These are phyloP conservation scores for Ciconia nigra DNA, from an alignment of 2,797 vertebrate genomes.

Conservation along the genomic window DNA sequence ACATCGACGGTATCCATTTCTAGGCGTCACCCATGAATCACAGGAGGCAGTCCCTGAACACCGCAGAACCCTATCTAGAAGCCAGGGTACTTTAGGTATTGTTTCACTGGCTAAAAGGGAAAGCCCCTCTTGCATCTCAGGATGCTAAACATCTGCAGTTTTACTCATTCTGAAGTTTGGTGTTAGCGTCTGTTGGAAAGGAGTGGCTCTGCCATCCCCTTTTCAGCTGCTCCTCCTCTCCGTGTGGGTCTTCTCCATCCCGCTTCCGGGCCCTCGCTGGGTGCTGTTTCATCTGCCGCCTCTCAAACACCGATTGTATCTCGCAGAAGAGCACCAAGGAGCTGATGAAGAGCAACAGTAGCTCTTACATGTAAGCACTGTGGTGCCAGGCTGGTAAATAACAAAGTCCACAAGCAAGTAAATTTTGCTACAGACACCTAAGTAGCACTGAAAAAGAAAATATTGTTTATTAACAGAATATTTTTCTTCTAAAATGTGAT, in stretches of 20 bases:
- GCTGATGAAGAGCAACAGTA: neutral
- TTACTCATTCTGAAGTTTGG: neutral
- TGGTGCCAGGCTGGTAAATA: neutral
- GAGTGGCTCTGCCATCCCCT: neutral
- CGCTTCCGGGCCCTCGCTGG: neutral
- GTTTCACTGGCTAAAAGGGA: neutral
- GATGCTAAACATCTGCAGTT: neutral
- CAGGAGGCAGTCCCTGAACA: neutral
- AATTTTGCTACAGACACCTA: neutral
- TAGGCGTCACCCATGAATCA: neutral
- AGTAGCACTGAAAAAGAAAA: neutral
- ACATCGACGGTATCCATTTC: rapidly evolving
- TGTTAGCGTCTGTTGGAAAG: neutral
- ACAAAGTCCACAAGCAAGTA: neutral
- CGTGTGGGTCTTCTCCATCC: neutral
- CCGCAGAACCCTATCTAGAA: neutral
- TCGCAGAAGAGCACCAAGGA: neutral
- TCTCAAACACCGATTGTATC: neutral
- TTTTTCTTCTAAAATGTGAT: neutral
- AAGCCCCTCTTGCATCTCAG: neutral
- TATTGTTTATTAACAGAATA: neutral
- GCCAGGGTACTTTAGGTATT: neutral
- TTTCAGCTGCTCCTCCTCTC: neutral
- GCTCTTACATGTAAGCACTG: neutral
- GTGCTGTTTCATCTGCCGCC: neutral